phyloP scores from a whole-genome alignment of 2,113 vertebrate genomes.

The Morphnarchus princeps region DNA sequence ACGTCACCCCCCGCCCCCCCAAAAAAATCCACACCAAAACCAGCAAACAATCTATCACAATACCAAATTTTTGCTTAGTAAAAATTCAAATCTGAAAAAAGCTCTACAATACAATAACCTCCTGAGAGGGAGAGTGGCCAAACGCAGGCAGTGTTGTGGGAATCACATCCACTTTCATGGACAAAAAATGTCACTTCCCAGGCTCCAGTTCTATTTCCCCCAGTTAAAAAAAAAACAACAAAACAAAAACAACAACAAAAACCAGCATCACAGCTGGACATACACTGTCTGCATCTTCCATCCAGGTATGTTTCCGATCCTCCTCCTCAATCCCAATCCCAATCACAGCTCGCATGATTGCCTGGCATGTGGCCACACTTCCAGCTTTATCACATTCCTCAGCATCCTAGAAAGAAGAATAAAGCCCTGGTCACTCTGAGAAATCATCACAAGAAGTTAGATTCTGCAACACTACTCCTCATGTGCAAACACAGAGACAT shows the following conservation, averaged over 20 bases:
- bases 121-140: neutral
- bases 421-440: neutral
- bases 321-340: slow-evolving; percentile 98
- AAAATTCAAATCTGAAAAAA: neutral
- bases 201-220: neutral
- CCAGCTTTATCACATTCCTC: slow-evolving; percentile 98
- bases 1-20: neutral
- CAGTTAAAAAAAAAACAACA: neutral
- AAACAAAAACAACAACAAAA: neutral
- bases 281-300: slow-evolving; percentile 98
- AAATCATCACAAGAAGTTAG: neutral
- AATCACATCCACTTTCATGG: neutral
- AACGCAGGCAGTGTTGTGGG: neutral
- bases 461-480: neutral
- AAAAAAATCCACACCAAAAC: neutral
- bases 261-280: neutral
- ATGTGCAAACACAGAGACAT: accelerated
- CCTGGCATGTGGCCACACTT: slow-evolving; percentile 96
- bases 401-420: slow-evolving; percentile 79
- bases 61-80: neutral
- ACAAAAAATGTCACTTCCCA: neutral
- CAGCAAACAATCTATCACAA: neutral
- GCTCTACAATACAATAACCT: neutral
- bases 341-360: slow-evolving; percentile 91
- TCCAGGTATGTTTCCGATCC: slow-evolving; percentile 97